phyloP scores from a whole-genome alignment of 2,888 invertebrate species.

The Pyralis farinalis region DNA sequence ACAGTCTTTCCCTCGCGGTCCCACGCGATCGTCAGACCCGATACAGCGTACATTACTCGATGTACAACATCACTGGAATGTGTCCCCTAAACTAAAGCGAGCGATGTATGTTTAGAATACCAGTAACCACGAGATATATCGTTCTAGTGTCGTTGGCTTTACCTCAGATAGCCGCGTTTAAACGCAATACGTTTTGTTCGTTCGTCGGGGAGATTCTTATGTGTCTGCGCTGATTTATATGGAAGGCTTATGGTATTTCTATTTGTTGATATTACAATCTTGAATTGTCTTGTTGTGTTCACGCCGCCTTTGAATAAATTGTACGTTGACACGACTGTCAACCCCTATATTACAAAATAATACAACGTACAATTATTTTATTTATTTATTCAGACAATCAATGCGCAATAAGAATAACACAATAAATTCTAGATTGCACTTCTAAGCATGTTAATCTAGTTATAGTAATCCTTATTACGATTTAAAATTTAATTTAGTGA shows the following conservation, averaged over 20 bases:
- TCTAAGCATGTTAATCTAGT: no score
- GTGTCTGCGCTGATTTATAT: slow-evolving; percentile 8
- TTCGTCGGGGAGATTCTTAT: slow-evolving; percentile 4
- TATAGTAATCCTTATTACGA: no score
- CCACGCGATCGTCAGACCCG: not conserved
- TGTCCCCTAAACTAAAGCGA: not conserved
- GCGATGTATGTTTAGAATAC: not conserved
- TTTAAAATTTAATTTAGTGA: no score
- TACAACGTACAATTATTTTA: no score
- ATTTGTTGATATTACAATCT: slow-evolving; percentile 1
- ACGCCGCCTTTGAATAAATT: no score
- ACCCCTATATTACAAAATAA: no score
- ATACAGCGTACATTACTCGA: not conserved
- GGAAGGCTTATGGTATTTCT: slow-evolving; percentile 6
- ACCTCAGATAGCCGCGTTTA: not conserved
- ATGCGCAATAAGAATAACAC: no score
- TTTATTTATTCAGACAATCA: no score
- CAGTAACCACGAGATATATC: not conserved
- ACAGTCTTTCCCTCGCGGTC: not conserved
- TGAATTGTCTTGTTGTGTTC: not conserved
- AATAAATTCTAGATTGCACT: no score
- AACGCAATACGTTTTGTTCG: not conserved
- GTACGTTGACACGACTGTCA: no score
- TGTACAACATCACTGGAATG: not conserved
- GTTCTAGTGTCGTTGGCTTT: not conserved